Percentiles rank a stretch among this genome's conserved stretches.
Evolutionary conservation across 2,888 invertebrate species (phyloP).

Genomic region (Orthonevra nobilis): DNA sequence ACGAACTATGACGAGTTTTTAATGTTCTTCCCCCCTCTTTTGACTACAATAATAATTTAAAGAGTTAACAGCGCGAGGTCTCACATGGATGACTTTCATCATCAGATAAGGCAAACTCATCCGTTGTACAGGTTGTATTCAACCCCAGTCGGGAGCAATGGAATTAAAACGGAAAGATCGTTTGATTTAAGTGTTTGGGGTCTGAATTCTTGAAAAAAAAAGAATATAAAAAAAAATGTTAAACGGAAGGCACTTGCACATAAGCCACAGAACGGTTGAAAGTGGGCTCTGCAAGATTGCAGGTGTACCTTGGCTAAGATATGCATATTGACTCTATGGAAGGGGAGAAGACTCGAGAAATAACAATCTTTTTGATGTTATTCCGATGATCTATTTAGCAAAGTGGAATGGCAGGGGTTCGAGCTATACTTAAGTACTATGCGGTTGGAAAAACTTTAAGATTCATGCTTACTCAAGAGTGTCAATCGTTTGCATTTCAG

Average conservation of each 20-base stretch:
- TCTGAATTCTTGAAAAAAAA: constrained; percentile 53
- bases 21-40: constrained; percentile 58
- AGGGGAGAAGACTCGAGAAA: constrained; percentile 30
- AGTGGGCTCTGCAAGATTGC: constrained; percentile 25
- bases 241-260: no score
- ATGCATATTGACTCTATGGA: constrained; percentile 35
- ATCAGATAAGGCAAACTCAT: constrained; percentile 59
- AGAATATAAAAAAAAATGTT: no score
- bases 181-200: constrained; percentile 57
- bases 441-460: constrained; percentile 56
- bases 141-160: constrained; percentile 36
- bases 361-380: constrained; percentile 55
- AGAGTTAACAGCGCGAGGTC: constrained; percentile 61
- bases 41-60: constrained; percentile 51
- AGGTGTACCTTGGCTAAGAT: constrained; percentile 54
- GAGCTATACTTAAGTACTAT: constrained; percentile 25
- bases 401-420: constrained; percentile 42
- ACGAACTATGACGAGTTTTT: constrained; percentile 64
- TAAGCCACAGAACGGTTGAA: constrained; percentile 42
- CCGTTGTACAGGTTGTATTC: no score
- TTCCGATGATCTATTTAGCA: constrained; percentile 54
- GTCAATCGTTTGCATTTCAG: no score
- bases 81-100: constrained; percentile 63
- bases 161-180: constrained; percentile 51
- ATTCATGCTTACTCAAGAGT: constrained; percentile 63